Conservation (phyloP, 2,113 vertebrate genomes). For the Myiopsitta monachus region DNA sequence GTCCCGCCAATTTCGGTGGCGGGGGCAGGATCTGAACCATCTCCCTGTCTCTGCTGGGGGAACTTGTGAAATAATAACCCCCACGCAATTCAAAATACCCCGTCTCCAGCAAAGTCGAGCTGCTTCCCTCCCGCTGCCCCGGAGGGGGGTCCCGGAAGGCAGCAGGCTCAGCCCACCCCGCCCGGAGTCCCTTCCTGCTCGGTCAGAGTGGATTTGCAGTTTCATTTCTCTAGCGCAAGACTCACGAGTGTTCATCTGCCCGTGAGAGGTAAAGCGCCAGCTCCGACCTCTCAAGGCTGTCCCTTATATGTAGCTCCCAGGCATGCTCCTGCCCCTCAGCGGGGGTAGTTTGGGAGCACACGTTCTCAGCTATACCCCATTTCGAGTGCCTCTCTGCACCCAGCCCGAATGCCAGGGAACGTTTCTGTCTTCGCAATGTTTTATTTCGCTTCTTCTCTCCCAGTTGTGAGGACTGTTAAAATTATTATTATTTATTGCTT, state of each 20-base stretch:
- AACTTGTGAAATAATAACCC: neutral
- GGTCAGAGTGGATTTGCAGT: fast-evolving
- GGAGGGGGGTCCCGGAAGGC: neutral
- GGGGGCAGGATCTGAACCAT: neutral
- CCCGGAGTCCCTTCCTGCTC: neutral
- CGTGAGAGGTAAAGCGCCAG: neutral
- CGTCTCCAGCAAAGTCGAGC: fast-evolving
- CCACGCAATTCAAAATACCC: too few relatives aligned
- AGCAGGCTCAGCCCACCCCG: neutral
- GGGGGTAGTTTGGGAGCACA: neutral
- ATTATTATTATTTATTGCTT: neutral
- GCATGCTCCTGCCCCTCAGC: neutral
- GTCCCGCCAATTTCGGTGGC: neutral
- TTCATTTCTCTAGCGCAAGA: neutral
- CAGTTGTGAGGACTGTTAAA: neutral
- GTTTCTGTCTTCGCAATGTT: neutral
- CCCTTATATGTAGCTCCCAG: neutral
- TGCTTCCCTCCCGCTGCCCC: neutral
- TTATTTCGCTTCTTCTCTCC: neutral
- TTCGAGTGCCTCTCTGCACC: neutral
- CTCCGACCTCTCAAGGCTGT: neutral
- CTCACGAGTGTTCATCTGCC: fast-evolving
- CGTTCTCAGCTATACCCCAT: neutral
- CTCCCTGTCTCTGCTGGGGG: neutral
- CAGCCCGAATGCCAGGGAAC: neutral